Percentiles rank a stretch among this genome's conserved stretches.
Evolutionary conservation across 2,113 vertebrate species (phyloP).

Genomic region (Protobothrops mucrosquamatus): DNA sequence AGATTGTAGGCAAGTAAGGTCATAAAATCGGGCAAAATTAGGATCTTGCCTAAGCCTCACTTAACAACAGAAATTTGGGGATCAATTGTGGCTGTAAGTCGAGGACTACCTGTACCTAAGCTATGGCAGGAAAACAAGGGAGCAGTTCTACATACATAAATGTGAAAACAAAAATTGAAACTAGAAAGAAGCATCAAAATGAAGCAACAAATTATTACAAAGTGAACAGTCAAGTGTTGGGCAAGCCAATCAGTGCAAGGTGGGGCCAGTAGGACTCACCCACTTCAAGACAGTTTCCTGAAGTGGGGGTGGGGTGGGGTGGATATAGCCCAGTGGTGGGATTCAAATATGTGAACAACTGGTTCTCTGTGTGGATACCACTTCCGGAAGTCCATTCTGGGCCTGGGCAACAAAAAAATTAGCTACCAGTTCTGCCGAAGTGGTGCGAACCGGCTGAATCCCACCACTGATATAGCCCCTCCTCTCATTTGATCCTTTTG

Average conservation of each 20-base stretch:
- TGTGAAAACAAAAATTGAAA: rapidly evolving
- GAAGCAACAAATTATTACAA: background rate
- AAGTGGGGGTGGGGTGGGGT: background rate
- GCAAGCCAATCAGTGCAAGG: background rate
- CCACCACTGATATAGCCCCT: background rate
- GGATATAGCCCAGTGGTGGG: background rate
- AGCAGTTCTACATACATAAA: background rate
- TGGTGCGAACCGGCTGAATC: too few species aligned
- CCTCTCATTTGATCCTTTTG: background rate
- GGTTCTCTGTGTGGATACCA: too few species aligned
- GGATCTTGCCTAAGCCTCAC: background rate
- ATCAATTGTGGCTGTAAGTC: background rate
- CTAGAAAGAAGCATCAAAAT: background rate
- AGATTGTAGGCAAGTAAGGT: background rate
- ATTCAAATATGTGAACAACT: too few species aligned
- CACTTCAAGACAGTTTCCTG: background rate
- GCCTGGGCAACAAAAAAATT: too few species aligned
- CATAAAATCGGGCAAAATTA: background rate
- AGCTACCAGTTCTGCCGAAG: too few species aligned
- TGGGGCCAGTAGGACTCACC: background rate
- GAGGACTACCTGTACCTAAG: background rate
- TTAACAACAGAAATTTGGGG: background rate
- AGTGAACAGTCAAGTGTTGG: background rate
- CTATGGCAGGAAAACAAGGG: background rate
- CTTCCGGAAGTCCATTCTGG: too few species aligned